Evolutionary conservation across 2,797 vertebrate species (phyloP), one percentile per base, ranked within the genome.

Genomic region (Salmo trutta): DNA sequence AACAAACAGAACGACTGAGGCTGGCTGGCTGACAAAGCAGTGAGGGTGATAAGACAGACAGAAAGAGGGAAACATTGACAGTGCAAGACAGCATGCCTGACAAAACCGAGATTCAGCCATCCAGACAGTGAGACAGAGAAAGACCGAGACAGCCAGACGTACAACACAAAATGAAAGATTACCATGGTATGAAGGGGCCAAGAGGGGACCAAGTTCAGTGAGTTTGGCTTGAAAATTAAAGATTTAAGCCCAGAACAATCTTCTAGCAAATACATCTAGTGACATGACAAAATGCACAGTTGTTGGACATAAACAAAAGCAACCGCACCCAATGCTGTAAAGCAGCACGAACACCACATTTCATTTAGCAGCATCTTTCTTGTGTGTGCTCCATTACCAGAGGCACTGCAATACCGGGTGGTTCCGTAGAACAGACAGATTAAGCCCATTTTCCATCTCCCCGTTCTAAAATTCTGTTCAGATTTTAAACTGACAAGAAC

Each of bases 41-140:
- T 41, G 41, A 41, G 41, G 41, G 41, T 41, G 41, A 41, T 7
- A 1, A 65, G 56, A 52, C 36, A 29, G 68, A 24, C n/a, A 2
- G 24, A 53, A 17, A n/a, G 19, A 21, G 17, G 74, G 82, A 78
- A 67, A 70, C 52, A 33, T 54, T 51, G 77, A 79, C 47, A 21
- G 71, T 73, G 14, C 16, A 36, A 36, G 36, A 36, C 36, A 1
- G 36, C 36, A 36, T 36, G 36, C 36, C 6, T 7, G 6, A 36
- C 36, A 41, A 41, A 8, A 10, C 41, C 0, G 41, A 41, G 41
- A 41, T 41, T 5, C 47, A 54, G 47, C 16, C 21, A 53, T 2
- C 41, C 41, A 41, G 36, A 41, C 36, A 41, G 41, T 41, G 8
- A 41, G 41, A 41, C 41, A 41, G 36, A 36, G 36, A 41, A 41